Evolutionary conservation across 2,113 vertebrate species (phyloP), one percentile per base, ranked within the genome.

Genomic region (Smithornis capensis): DNA sequence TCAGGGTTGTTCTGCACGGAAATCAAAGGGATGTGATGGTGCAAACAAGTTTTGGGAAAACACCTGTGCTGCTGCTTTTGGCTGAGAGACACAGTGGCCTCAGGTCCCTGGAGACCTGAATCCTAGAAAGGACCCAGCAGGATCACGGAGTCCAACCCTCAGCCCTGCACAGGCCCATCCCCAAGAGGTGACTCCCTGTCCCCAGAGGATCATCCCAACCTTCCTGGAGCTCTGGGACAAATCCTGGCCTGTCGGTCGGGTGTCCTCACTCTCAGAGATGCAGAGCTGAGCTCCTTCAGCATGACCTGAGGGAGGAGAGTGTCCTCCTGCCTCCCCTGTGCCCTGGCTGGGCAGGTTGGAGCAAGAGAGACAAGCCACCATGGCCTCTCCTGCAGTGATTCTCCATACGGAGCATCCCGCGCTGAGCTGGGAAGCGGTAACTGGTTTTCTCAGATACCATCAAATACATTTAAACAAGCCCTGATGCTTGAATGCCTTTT

Each of bases 381-480:
- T 47, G 83, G 74, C 90, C 87, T 71, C 84, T 95, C 53, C 62
- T 67, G 29, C 65, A 64, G 91, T 6, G 77, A 90, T 83, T 97
- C 83, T 12, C 85, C 10, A 6, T 81, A 50, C 79, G 70, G 97
- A 92, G 93, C 52, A 15, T 68, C 82, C 89, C 6, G 35, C 63
- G 81, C 63, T 10, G 42, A 94, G 92, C 96, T 8, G 7, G 84
- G 67, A 97, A 96, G 98, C 95, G 97, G 97, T 98, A 98, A 99
- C 98, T 98, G 98, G 97, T 98, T 98, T 96, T 97, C 76, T 87
- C 40, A 98, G 99, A 99, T 99, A 98, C 93, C 96, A 99, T 99
- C 99, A 98, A 98, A 96, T 97, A 98, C 98, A 99, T 99, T 99
- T 99, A 99, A 99, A 99, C 98, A 99, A 98, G 98, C 98, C 98